Evolutionary conservation across 2,797 vertebrate genomes (phyloP).

Genomic region (Acipenser ruthenus): DNA sequence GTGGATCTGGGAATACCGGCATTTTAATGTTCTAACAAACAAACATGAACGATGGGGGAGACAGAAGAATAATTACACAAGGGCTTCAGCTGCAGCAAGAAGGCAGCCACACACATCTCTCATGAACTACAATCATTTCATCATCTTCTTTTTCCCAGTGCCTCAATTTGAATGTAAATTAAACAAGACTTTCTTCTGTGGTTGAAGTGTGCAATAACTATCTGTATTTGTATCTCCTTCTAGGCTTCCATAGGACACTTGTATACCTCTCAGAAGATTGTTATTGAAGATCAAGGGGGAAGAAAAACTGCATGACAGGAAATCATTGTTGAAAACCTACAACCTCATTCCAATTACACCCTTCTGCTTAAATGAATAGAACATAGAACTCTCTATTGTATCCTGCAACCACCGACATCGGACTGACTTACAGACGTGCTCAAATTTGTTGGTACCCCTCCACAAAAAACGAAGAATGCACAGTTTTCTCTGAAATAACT

Average conservation of each 20-base stretch:
- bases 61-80: background rate
- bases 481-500: too few species aligned
- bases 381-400: too few species aligned
- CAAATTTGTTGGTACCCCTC: too few species aligned
- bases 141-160: background rate
- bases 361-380: too few species aligned
- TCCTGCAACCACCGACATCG: too few species aligned
- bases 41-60: background rate
- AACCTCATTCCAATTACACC: too few species aligned
- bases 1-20: background rate
- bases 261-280: constrained; percentile 52
- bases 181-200: constrained; percentile 10
- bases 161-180: background rate
- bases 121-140: too few species aligned
- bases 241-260: constrained; percentile 63
- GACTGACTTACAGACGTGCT: too few species aligned
- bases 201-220: background rate
- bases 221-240: constrained; percentile 29
- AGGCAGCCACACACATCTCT: background rate
- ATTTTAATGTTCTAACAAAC: background rate
- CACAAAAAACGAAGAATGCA: too few species aligned
- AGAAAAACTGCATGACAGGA: constrained; percentile 30
- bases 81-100: constrained; percentile 2
- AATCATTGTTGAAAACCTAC: background rate
- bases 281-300: constrained; percentile 53